Evolutionary conservation across 30 jellyfish, hydroid and myxozoan species (phyloP), one percentile per base, ranked within the genome.

Genomic region (Sanderia malayensis): DNA sequence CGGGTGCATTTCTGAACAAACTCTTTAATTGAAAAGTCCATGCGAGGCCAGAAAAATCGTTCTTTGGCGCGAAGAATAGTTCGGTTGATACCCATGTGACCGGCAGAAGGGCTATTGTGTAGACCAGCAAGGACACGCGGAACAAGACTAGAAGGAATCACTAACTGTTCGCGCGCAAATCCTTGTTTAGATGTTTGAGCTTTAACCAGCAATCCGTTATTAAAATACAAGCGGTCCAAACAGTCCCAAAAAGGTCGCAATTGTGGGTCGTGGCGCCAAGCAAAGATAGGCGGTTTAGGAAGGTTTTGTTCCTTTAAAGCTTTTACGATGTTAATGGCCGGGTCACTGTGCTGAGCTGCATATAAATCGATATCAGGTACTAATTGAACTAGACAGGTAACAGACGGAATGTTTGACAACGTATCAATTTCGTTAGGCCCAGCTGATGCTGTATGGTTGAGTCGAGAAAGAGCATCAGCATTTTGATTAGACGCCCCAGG

Each of bases 391-490:
- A n/a, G n/a, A n/a, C n/a, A n/a, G n/a, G n/a, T 29, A 33, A 10
- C 30, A 29, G 41, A 22, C 23, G 81, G 20, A 37, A 28, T 19
- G n/a, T 28, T 13, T 25, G 58, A 58, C n/a, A n/a, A n/a, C n/a
- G n/a, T n/a, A 58, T 45, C 15, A 24, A n/a, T 24, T 25, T 32
- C 28, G 18, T 29, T 25, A 21, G 23, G 29, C 27, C 30, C 20
- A 17, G 27, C 24, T 7, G 4, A 9, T n/a, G 58, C 18, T 10
- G 76, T 24, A 26, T 28, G 57, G 45, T 22, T 44, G 20, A 41
- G 53, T 13, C 61, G 79, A 31, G 34, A 46, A 28, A 55, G 61
- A 4, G 84, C 84, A 55, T 71, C 84, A 24, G 84, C 74, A 71
- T 71, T 71, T 28, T 47, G 47, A 74, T 74, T 74, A 0, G 76